Evolutionary conservation across 2,888 invertebrate genomes (phyloP), one percentile per base, ranked within the genome.

Genomic region (Axea sp.): DNA sequence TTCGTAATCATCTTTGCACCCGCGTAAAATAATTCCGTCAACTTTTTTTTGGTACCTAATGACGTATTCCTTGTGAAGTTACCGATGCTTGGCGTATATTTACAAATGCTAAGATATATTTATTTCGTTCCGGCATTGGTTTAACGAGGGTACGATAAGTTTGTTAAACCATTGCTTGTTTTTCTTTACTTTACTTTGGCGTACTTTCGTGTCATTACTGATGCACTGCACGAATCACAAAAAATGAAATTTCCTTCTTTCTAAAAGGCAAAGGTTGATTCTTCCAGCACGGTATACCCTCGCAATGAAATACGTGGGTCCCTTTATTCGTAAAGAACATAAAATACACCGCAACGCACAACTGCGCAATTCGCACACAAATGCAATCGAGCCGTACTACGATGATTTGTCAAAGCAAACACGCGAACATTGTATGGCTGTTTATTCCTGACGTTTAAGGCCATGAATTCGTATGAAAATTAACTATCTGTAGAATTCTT

Each of bases 81-180:
- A 26, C n/a, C 47, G 28, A 26, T 60, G 26, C 35, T 31, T 9
- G 11, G 35, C 28, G 43, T 45, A 55, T 55, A 67, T 60, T 67
- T 55, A 39, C 65, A 12, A 33, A 28, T 14, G 60, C n/a, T 11
- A 51, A 60, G 45, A 59, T 65, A 55, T 69, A 59, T 75, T 75
- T 65, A 67, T 75, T 67, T 71, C 62, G 57, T 51, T 49, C 35
- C 49, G 30, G 57, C 67, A 68, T 64, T 53, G 62, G 55, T 67
- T 68, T 72, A 75, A 75, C 72, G 75, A 75, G 62, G 67, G 62
- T 67, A 64, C 67, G 62, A 68, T 75, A 75, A 75, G 71, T 75
- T 75, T 67, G 75, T 75, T 72, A 75, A 62, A 62, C 62, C 71
- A 39, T 67, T 57, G 60, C 64, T 59, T 72, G 65, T 72, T 72